phyloP scores from a whole-genome alignment of 2,888 invertebrate genomes.

The Oxystoma pomonae region DNA sequence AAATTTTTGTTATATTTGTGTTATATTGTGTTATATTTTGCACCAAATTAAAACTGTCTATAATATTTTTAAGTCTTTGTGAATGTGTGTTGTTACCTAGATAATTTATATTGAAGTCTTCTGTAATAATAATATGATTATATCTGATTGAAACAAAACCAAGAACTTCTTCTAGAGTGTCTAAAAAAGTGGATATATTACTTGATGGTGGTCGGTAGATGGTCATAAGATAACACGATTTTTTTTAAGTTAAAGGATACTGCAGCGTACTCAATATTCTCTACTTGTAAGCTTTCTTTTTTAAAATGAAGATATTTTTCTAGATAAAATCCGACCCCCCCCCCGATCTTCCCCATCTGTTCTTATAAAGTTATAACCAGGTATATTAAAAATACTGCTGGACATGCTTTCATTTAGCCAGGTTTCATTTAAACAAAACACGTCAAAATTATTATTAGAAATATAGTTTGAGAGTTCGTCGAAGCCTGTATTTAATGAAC shows the following conservation, averaged over 20 bases:
- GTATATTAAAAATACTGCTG: not conserved
- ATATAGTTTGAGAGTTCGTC: not conserved
- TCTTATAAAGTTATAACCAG: not conserved
- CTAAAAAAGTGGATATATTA: not conserved
- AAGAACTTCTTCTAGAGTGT: slow-evolving; percentile 1
- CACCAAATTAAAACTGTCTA: slow-evolving; percentile 1
- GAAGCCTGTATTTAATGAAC: not conserved
- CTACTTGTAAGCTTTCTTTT: not conserved
- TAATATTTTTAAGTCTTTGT: not conserved
- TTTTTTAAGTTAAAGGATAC: not conserved
- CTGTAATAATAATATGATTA: not conserved
- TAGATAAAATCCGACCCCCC: not conserved
- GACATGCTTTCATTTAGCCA: not conserved
- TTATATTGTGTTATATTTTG: too few relatives aligned
- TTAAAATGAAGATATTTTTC: not conserved
- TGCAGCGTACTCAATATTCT: not conserved
- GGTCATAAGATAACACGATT: not conserved
- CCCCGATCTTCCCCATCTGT: not conserved
- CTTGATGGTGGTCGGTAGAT: not conserved
- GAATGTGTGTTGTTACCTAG: not conserved
- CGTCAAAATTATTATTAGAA: not conserved
- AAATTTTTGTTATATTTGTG: too few relatives aligned
- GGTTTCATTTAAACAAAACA: not conserved
- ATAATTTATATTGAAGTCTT: not conserved
- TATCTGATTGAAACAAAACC: not conserved